Percentiles rank a stretch among this genome's conserved stretches.
Conservation (phyloP, 2,113 vertebrate species). For the Coracopsis vasa region DNA sequence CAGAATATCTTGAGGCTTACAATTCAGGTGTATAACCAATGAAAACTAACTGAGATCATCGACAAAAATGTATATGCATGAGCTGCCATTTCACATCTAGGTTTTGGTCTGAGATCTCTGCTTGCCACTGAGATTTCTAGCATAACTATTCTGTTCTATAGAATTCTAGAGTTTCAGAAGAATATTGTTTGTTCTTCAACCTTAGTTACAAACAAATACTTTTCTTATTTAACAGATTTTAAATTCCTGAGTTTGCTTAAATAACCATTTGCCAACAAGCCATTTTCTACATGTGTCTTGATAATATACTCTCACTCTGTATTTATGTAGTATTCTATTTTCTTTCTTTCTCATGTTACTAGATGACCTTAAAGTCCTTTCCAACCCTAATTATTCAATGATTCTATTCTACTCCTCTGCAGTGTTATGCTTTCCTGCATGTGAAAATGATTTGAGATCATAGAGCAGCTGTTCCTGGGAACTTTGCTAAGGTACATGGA, state of each 20-base stretch:
- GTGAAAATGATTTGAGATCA: neutral
- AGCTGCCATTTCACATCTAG: neutral
- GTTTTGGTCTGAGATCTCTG: neutral
- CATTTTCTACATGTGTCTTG: neutral
- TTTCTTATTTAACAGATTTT: neutral
- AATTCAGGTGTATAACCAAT: neutral
- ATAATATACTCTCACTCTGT: neutral
- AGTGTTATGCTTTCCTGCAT: neutral
- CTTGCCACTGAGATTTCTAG: neutral
- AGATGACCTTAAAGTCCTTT: neutral
- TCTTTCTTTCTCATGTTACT: neutral
- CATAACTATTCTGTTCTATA: neutral
- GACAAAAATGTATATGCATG: rapidly evolving
- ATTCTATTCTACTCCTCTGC: neutral
- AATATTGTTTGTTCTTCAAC: neutral
- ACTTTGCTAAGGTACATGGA: neutral
- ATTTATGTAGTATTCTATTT: neutral
- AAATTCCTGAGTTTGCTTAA: neutral
- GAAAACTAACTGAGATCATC: neutral
- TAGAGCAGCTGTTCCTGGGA: neutral
- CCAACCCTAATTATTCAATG: neutral
- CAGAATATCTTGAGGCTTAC: neutral
- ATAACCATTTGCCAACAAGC: neutral
- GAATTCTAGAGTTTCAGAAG: neutral
- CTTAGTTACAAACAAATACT: neutral